A percentile compares a stretch with the other conserved stretches of the same genome.
phyloP scores from a whole-genome alignment of 2,113 vertebrate species.

The Gorsachius goisagi region DNA sequence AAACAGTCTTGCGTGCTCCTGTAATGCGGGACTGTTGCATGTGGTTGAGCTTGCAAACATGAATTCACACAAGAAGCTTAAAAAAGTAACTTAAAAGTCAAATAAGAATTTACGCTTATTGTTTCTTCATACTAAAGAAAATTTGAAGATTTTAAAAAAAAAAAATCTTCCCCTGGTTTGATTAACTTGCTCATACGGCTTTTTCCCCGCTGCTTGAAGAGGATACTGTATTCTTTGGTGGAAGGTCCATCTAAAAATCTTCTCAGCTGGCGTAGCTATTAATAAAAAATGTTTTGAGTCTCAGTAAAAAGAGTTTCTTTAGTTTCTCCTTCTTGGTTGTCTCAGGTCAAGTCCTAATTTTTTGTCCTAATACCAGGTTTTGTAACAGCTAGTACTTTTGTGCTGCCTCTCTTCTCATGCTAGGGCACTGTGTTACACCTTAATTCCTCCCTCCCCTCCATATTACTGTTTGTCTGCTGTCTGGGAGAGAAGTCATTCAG shows the following conservation, averaged over 20 bases:
- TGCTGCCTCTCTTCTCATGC: background rate
- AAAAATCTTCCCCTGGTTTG: background rate
- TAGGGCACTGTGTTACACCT: background rate
- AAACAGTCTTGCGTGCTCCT: background rate
- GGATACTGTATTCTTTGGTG: background rate
- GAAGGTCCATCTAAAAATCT: background rate
- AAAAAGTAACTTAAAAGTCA: background rate
- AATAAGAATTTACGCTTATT: background rate
- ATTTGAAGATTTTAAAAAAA: background rate
- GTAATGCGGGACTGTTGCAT: background rate
- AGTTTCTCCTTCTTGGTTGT: background rate
- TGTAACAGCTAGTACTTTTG: background rate
- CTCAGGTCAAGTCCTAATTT: background rate
- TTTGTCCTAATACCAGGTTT: background rate
- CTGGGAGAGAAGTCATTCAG: slow-evolving; percentile 7
- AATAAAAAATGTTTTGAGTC: background rate
- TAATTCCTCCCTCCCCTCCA: background rate
- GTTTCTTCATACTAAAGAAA: background rate
- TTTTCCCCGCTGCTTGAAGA: background rate
- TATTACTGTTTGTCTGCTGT: background rate
- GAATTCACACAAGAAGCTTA: background rate
- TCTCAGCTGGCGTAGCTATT: background rate
- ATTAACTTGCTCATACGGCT: background rate
- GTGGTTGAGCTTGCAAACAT: background rate
- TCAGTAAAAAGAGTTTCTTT: background rate